Evolutionary conservation across 2,888 invertebrate species (phyloP).

Genomic region (Tachina grossa): DNA sequence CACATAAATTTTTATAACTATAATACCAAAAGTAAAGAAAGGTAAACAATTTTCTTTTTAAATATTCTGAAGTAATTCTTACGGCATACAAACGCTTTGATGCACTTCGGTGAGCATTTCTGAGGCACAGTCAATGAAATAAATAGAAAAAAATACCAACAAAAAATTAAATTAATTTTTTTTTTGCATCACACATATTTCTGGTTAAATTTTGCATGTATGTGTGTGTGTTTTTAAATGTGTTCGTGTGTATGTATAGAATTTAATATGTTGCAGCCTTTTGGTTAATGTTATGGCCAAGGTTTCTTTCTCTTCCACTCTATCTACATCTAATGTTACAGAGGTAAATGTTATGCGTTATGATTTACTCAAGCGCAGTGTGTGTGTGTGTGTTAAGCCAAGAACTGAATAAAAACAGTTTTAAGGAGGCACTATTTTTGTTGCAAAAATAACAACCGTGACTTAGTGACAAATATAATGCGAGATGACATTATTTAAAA

Average conservation of each 20-base stretch:
- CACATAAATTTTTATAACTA: conserved; percentile 46
- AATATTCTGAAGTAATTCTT: conserved; percentile 48
- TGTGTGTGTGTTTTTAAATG: background rate
- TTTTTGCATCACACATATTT: conserved; percentile 27
- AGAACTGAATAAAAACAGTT: background rate
- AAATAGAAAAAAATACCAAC: conserved; percentile 3
- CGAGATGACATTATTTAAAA: too few species aligned
- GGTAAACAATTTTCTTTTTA: conserved; percentile 1
- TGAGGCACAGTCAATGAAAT: conserved; percentile 36
- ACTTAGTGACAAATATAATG: background rate
- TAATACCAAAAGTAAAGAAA: conserved; percentile 46
- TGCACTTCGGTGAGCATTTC: conserved; percentile 64
- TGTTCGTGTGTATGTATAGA: background rate
- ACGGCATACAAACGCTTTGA: conserved; percentile 61
- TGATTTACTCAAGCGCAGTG: conserved; percentile 27
- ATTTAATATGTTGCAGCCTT: background rate
- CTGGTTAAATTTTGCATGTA: conserved; percentile 39
- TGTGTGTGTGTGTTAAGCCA: background rate
- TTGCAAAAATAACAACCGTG: background rate
- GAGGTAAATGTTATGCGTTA: conserved; percentile 40
- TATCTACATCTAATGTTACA: background rate
- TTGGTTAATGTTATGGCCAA: conserved; percentile 46
- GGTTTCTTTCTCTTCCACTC: conserved; percentile 8
- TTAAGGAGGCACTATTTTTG: background rate
- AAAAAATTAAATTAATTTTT: conserved; percentile 43